These are phyloP conservation scores for Narcine bancroftii DNA, from an alignment of 2,113 vertebrate species.

Conservation along the genomic window DNA sequence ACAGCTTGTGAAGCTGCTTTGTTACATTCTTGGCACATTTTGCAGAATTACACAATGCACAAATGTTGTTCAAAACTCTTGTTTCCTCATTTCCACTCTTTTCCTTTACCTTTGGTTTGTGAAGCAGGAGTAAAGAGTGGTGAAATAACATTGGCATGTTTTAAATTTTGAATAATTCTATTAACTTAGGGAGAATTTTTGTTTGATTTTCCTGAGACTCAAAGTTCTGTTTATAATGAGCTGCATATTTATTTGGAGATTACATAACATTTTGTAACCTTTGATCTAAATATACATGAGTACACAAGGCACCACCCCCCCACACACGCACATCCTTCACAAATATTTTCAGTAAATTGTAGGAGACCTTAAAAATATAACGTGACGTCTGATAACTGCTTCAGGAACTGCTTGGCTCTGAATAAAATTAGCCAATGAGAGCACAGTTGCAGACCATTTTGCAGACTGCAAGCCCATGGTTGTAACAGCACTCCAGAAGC, in stretches of 20 bases:
- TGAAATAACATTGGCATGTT: not conserved
- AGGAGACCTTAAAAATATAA: not conserved
- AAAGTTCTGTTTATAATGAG: not conserved
- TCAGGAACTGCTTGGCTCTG: not conserved
- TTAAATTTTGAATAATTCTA: not conserved
- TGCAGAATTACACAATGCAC: not conserved
- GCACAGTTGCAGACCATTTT: not conserved
- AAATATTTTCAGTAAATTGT: not conserved
- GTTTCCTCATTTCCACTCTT: not conserved
- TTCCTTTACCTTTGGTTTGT: not conserved
- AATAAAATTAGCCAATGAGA: conserved; percentile 9
- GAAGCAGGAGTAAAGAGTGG: not conserved
- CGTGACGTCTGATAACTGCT: not conserved
- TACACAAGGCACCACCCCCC: too few species aligned
- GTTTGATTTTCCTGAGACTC: not conserved
- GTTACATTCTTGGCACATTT: not conserved
- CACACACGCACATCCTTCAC: not conserved
- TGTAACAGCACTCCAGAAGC: not conserved
- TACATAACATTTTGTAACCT: too few species aligned
- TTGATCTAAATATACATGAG: not conserved
- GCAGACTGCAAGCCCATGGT: not conserved
- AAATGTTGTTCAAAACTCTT: not conserved
- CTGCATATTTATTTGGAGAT: not conserved
- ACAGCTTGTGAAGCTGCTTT: not conserved
- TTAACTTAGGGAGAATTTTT: not conserved